Conservation (phyloP, 2,113 vertebrate genomes). For the Sylvicapra grimmia region DNA sequence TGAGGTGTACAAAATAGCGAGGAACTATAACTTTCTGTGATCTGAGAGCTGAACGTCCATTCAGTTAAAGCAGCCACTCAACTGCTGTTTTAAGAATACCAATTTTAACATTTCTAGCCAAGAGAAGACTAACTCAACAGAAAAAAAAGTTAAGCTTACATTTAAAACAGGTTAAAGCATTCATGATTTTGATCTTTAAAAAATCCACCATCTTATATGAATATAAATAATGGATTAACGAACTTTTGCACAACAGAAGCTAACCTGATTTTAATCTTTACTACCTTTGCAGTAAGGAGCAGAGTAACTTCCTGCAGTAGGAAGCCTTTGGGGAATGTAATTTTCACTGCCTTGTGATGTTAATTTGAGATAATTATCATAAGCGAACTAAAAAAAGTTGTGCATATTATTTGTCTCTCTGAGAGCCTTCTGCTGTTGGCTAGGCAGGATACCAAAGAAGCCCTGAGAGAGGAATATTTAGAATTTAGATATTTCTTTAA, state of each 20-base stretch:
- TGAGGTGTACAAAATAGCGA: background rate
- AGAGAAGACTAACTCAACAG: background rate
- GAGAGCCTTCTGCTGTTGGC: background rate
- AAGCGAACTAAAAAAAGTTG: conserved; percentile 47
- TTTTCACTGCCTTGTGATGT: conserved; percentile 71
- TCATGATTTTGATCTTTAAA: conserved; percentile 32
- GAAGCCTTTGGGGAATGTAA: conserved; percentile 64
- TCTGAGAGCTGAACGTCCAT: background rate
- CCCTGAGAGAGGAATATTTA: background rate
- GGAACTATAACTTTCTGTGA: conserved; percentile 4
- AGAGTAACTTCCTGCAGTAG: conserved; percentile 32
- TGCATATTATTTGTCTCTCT: conserved; percentile 1
- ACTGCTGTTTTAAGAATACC: background rate
- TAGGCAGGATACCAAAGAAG: conserved; percentile 9
- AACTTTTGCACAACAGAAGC: background rate
- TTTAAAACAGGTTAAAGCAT: conserved; percentile 49
- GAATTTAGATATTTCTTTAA: conserved; percentile 36
- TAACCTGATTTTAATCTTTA: conserved; percentile 49
- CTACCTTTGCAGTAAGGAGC: conserved; percentile 19
- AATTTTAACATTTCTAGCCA: background rate
- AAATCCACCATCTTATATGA: background rate
- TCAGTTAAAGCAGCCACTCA: background rate
- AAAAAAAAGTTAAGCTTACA: background rate
- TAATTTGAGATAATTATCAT: conserved; percentile 74
- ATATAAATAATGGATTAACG: conserved; percentile 47